Evolutionary conservation across 1,140 invertebrate genomes (phyloP), one percentile per base, ranked within the genome.

Genomic region (Penaeus chinensis): DNA sequence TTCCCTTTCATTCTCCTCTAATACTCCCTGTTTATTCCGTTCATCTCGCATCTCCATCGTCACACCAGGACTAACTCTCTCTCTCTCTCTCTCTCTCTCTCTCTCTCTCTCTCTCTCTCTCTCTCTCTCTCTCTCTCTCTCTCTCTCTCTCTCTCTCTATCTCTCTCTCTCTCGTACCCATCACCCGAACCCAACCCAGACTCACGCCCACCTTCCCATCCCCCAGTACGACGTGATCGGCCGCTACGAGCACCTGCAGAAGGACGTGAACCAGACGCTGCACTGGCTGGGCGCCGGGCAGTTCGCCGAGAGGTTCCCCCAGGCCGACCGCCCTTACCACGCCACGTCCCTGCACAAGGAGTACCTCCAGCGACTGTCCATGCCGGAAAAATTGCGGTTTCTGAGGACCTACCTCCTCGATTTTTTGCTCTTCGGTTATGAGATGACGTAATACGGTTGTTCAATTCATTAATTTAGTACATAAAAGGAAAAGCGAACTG

Each of bases 381-480:
- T 71, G 13, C 13, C 22, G 13, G 79, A 87, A 22, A 81, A 74
- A 37, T 61, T 87, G 60, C 79, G 66, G n/a, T 87, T 87, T 80
- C 71, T 82, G n/a, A 74, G 80, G 79, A 77, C 85, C 5, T 87
- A 81, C 74, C 69, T 87, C 11, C 79, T 87, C 10, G 85, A 87
- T 69, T 87, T 82, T 27, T 71, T 87, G 13, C 85, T 87, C 54
- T 87, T 87, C 37, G 85, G 85, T n/a, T 87, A 87, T 8, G 54
- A 81, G 42, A 87, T 87, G 69, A 65, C 85, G 61, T 87, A 74
- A 20, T 32, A 8, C 27, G 24, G 42, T 74, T 37, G 42, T n/a
- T 74, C 71, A 20, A 74, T 32, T 18, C n/a, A 11, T 20, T 27
- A 2, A 71, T 32, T 16, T n/a, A 16, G 69, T 71, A 22, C n/a